Conservation (phyloP, 1,140 invertebrate species). For the Drosophila micromelanica region DNA sequence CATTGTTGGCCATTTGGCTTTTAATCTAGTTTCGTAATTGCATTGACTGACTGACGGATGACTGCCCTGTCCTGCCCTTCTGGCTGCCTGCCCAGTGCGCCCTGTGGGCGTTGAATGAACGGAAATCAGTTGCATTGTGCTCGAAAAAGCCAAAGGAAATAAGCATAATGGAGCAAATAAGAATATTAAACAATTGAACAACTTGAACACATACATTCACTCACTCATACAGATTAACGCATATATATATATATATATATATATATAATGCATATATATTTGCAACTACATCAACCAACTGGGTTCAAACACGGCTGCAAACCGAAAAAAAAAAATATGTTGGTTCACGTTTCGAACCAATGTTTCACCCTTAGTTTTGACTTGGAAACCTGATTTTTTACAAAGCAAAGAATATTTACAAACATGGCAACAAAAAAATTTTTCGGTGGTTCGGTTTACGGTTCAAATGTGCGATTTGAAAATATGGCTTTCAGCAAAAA, state of each 20-base stretch:
- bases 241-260: slow-evolving; percentile 2
- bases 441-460: no score
- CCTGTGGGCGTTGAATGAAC: slow-evolving; percentile 27
- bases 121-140: slow-evolving; percentile 55
- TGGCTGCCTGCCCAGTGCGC: slow-evolving; percentile 5
- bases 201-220: slow-evolving; percentile 16
- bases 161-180: slow-evolving; percentile 50
- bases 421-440: no score
- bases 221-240: background rate
- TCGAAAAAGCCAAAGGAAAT: slow-evolving; percentile 47
- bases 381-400: no score
- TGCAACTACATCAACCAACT: slow-evolving; percentile 3
- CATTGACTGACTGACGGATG: slow-evolving; percentile 77
- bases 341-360: no score
- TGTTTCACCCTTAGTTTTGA: no score
- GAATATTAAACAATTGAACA: slow-evolving; percentile 33
- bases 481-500: no score
- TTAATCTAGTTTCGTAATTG: slow-evolving; percentile 82
- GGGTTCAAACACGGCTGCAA: no score
- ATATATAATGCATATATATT: slow-evolving; percentile 10
- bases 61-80: slow-evolving; percentile 19
- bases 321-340: no score
- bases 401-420: no score
- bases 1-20: slow-evolving; percentile 73
- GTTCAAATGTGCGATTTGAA: no score